Evolutionary conservation across 2,888 invertebrate species (phyloP).

Genomic region (Zele albiditarsus): DNA sequence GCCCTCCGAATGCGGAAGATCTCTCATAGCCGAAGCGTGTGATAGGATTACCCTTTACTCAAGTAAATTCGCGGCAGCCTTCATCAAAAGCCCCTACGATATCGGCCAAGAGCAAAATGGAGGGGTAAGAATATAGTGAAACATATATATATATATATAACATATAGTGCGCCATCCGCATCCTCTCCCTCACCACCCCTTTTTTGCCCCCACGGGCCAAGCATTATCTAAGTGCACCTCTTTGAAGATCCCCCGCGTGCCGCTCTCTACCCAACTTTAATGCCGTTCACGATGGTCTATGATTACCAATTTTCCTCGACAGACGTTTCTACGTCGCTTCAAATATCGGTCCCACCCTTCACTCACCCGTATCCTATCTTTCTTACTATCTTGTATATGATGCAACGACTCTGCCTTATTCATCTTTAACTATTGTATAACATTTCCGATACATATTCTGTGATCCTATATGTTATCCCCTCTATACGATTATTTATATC

Average conservation of each 20-base stretch:
- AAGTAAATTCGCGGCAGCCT: slow-evolving; percentile 70
- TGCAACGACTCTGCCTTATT: not conserved
- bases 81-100: slow-evolving; percentile 70
- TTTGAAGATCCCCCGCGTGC: slow-evolving; percentile 67
- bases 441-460: not conserved
- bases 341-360: slow-evolving; percentile 54
- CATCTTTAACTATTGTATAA: not conserved
- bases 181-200: slow-evolving; percentile 24
- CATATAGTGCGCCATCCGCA: not conserved
- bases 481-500: no score
- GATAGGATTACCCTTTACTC: slow-evolving; percentile 74
- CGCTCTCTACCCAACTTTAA: slow-evolving; percentile 68
- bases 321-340: slow-evolving; percentile 65
- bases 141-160: slow-evolving; percentile 35
- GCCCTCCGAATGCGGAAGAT: slow-evolving; percentile 57
- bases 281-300: slow-evolving; percentile 71
- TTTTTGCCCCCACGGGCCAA: slow-evolving; percentile 55
- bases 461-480: no score
- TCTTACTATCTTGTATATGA: not conserved
- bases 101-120: slow-evolving; percentile 35
- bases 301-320: slow-evolving; percentile 72
- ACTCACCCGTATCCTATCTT: not conserved
- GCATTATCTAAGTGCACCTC: slow-evolving; percentile 73
- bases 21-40: slow-evolving; percentile 64
- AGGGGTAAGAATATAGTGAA: slow-evolving; percentile 47